These are phyloP conservation scores for Sesia apiformis DNA, from an alignment of 2,888 invertebrate species.

Conservation along the genomic window DNA sequence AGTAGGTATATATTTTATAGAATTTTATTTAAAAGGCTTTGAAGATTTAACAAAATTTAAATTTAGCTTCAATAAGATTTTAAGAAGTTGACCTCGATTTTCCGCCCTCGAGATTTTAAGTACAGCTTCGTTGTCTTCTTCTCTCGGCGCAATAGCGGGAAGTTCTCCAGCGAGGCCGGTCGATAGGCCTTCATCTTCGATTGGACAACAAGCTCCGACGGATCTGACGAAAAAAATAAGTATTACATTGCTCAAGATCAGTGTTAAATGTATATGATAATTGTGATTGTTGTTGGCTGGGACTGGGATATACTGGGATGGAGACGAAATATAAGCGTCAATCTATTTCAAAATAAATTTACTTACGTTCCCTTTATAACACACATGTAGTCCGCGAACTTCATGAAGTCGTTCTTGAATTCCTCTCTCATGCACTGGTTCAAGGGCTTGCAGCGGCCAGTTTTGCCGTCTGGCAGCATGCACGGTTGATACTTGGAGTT, in stretches of 20 bases:
- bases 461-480: conserved; percentile 72
- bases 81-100: conserved; percentile 39
- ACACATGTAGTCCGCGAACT: conserved; percentile 80
- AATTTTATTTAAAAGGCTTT: no score
- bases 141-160: conserved; percentile 59
- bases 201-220: conserved; percentile 85
- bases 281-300: no score
- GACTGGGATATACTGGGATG: no score
- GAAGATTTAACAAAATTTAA: no score
- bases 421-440: conserved; percentile 77
- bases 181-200: conserved; percentile 39
- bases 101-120: conserved; percentile 50
- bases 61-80: no score
- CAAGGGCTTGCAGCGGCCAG: conserved; percentile 80
- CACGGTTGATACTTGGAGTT: conserved; percentile 78
- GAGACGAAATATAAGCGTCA: not conserved
- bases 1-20: no score
- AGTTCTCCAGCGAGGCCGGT: conserved; percentile 68
- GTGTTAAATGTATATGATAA: not conserved
- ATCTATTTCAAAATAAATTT: not conserved
- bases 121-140: conserved; percentile 55
- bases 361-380: conserved; percentile 79
- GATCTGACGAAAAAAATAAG: conserved; percentile 22
- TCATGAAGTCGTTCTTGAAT: conserved; percentile 72
- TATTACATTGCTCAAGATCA: not conserved